phyloP scores from a whole-genome alignment of 2,888 invertebrate genomes.

The Lithophane leautieri region DNA sequence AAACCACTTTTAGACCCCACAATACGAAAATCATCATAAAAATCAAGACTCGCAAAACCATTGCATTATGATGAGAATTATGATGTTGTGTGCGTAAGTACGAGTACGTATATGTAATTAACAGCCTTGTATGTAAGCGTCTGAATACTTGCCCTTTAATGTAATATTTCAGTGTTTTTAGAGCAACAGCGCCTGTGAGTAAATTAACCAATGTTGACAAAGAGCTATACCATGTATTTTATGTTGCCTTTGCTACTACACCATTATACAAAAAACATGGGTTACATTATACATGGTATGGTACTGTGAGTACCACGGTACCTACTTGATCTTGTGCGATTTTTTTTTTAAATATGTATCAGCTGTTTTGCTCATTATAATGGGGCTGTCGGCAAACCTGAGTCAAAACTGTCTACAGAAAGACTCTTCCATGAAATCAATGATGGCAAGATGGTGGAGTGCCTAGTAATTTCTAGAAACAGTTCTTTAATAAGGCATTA shows the following conservation, averaged over 20 bases:
- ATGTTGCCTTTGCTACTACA: slow-evolving; percentile 23
- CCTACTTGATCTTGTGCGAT: neutral
- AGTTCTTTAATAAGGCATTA: neutral
- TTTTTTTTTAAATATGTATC: no score
- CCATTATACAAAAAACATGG: slow-evolving; percentile 3
- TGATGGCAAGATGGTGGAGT: neutral
- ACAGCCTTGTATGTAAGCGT: neutral
- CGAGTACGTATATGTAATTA: neutral
- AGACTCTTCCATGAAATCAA: neutral
- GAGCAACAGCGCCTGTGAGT: slow-evolving; percentile 35
- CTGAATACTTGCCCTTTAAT: slow-evolving; percentile 8
- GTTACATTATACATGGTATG: neutral
- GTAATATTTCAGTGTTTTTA: slow-evolving; percentile 47
- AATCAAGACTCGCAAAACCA: neutral
- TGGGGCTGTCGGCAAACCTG: neutral
- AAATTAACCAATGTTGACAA: slow-evolving; percentile 52
- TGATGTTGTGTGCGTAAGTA: neutral
- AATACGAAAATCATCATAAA: neutral
- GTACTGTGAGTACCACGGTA: neutral
- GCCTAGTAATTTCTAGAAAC: neutral
- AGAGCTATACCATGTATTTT: slow-evolving; percentile 51
- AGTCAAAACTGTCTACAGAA: neutral
- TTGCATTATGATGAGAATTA: neutral
- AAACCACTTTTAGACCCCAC: neutral
- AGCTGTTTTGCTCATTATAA: neutral